phyloP scores from a whole-genome alignment of 1,140 invertebrate genomes.

The Drosophila grimshawi region DNA sequence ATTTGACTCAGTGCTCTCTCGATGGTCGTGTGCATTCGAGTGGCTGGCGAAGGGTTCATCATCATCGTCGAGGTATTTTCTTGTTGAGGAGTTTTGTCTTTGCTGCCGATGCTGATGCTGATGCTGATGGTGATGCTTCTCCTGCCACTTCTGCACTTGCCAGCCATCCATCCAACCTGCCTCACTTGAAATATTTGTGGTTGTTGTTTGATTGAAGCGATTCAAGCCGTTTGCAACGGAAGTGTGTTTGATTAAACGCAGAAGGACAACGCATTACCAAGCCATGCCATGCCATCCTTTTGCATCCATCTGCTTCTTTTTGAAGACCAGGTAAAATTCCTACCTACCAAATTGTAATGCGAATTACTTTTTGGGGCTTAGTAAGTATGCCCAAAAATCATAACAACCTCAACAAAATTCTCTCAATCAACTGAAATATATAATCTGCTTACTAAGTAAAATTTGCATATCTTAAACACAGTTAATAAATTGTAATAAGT shows the following conservation, averaged over 20 bases:
- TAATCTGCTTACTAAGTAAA: too few relatives aligned
- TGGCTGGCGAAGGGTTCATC: constrained; percentile 73
- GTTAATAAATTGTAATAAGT: constrained; percentile 4
- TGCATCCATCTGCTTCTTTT: constrained; percentile 29
- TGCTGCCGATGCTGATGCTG: constrained; percentile 9
- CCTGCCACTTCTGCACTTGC: constrained; percentile 41
- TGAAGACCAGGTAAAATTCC: constrained; percentile 63
- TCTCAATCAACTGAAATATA: background rate
- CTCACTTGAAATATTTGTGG: constrained; percentile 79
- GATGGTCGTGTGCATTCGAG: constrained; percentile 64
- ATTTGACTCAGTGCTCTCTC: background rate
- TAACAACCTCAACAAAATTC: background rate
- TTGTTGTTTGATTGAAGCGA: constrained; percentile 81
- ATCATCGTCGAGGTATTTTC: constrained; percentile 71
- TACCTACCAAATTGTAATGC: background rate
- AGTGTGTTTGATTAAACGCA: constrained; percentile 81
- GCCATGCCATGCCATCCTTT: constrained; percentile 25
- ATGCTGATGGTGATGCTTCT: constrained; percentile 7
- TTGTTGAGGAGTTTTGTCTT: constrained; percentile 77
- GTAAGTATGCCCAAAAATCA: constrained; percentile 8
- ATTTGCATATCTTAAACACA: too few relatives aligned
- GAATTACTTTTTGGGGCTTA: background rate
- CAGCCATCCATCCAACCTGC: constrained; percentile 63
- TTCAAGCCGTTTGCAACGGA: constrained; percentile 80
- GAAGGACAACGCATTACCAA: constrained; percentile 57